Conservation (phyloP, 2,888 invertebrate species). For the Tetropium fuscum region DNA sequence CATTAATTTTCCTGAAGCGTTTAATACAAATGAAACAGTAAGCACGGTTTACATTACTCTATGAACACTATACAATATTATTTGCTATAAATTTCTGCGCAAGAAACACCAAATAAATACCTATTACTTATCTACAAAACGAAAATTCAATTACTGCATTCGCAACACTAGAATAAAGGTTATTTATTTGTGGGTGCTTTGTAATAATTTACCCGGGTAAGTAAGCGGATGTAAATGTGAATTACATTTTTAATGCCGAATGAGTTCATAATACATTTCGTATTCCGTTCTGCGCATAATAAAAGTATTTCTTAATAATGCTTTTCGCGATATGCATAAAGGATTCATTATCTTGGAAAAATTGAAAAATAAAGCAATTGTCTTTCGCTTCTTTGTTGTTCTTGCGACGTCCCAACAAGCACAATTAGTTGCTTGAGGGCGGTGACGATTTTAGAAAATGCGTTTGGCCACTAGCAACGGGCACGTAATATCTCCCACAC, state of each 20-base stretch:
- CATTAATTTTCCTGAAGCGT: no score
- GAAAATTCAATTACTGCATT: constrained; percentile 41
- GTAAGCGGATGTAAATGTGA: constrained; percentile 29
- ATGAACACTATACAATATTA: no score
- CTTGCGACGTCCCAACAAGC: no score
- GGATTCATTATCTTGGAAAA: background rate
- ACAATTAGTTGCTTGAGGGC: no score
- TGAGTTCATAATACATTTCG: constrained; percentile 25
- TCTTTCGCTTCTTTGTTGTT: background rate
- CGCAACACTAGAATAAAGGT: constrained; percentile 28
- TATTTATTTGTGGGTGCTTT: constrained; percentile 26
- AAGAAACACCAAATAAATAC: constrained; percentile 42
- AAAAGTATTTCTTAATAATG: constrained; percentile 2
- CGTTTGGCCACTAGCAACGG: no score
- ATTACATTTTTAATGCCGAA: constrained; percentile 33
- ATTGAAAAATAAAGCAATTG: background rate
- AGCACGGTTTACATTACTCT: no score
- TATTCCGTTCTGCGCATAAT: constrained; percentile 6
- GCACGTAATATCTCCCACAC: no score
- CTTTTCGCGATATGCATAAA: background rate
- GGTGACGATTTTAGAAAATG: no score
- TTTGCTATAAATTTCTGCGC: constrained; percentile 2
- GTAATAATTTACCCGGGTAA: constrained; percentile 21
- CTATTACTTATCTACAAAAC: constrained; percentile 41
- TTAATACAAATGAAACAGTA: no score